Evolutionary conservation across 2,113 vertebrate species (phyloP).

Genomic region (Nettapus auritus): DNA sequence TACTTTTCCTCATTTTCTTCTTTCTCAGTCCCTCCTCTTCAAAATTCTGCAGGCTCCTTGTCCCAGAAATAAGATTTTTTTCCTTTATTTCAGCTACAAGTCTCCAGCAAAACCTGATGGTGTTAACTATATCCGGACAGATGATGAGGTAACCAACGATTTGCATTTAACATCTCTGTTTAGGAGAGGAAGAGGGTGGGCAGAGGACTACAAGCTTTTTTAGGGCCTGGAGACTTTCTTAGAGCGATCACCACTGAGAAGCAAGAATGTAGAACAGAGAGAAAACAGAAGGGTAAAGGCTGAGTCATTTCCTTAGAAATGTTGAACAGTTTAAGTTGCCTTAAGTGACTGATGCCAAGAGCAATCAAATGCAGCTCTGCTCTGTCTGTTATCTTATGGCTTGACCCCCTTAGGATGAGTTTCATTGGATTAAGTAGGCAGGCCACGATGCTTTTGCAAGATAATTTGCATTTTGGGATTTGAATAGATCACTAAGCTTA

Average conservation of each 20-base stretch:
- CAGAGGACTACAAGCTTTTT: constrained; percentile 3
- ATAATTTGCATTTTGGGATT: constrained; percentile 58
- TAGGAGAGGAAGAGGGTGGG: constrained; percentile 11
- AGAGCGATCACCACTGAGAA: constrained; percentile 5
- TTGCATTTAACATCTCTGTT: constrained; percentile 3
- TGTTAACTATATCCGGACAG: constrained; percentile 88
- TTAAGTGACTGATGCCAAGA: constrained; percentile 37
- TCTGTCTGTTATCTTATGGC: neutral
- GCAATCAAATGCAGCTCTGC: constrained; percentile 32
- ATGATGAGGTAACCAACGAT: constrained; percentile 88
- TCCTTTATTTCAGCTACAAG: constrained; percentile 86
- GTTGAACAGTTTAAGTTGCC: constrained; percentile 37
- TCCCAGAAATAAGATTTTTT: constrained; percentile 26
- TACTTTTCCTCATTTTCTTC: neutral
- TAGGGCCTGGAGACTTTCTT: neutral
- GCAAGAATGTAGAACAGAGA: constrained; percentile 14
- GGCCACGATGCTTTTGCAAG: neutral
- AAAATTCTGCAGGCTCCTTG: neutral
- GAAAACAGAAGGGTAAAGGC: constrained; percentile 58
- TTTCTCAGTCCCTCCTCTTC: neutral
- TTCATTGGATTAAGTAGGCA: constrained; percentile 59
- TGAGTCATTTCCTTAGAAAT: constrained; percentile 58
- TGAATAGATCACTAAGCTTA: constrained; percentile 38
- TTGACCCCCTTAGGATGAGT: constrained; percentile 45
- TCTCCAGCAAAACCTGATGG: constrained; percentile 84